phyloP scores from a whole-genome alignment of 2,797 vertebrate genomes.

The Poecile montanus region DNA sequence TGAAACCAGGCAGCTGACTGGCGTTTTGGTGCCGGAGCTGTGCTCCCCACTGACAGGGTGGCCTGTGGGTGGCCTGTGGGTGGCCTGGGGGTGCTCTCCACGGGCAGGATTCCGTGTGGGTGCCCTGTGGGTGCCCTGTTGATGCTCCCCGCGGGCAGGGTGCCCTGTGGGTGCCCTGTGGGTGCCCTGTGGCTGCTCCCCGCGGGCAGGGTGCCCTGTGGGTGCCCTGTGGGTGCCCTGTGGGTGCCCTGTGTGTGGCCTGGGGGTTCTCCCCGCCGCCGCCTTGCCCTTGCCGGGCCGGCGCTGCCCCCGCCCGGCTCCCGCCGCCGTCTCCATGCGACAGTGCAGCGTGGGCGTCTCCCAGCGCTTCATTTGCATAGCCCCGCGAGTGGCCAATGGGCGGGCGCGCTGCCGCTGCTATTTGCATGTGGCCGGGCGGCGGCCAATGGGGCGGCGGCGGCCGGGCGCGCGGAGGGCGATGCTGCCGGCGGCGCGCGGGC shows the following conservation, averaged over 20 bases:
- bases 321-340: slow-evolving; percentile 44
- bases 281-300: background rate
- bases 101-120: rapidly evolving
- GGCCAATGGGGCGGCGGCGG: slow-evolving; percentile 21
- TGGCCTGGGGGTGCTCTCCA: background rate
- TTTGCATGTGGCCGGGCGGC: slow-evolving; percentile 25
- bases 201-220: rapidly evolving
- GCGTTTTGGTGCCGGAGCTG: rapidly evolving
- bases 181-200: too few relatives aligned
- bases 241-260: too few relatives aligned
- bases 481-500: background rate
- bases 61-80: rapidly evolving
- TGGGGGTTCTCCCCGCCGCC: rapidly evolving
- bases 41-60: rapidly evolving
- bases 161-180: rapidly evolving
- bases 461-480: background rate
- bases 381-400: slow-evolving; percentile 56
- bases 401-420: background rate
- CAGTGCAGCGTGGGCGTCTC: slow-evolving; percentile 54
- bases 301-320: background rate
- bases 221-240: background rate
- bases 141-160: rapidly evolving
- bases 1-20: too few relatives aligned
- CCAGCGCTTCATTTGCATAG: slow-evolving; percentile 58
- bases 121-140: rapidly evolving